These are phyloP conservation scores for Mantis religiosa DNA, from an alignment of 2,888 invertebrate species.

Conservation along the genomic window DNA sequence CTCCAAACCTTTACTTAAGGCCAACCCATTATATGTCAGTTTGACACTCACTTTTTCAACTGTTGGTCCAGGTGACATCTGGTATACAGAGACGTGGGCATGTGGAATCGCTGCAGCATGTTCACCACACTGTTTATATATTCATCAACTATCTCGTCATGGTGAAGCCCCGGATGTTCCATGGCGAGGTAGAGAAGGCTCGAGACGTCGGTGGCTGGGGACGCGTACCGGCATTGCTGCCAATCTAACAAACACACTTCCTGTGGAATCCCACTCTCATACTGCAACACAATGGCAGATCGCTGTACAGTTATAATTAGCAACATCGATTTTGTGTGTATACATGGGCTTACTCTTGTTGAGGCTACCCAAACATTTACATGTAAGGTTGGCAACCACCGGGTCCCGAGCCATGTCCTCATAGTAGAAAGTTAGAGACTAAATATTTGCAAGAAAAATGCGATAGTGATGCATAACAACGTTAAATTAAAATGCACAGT, in stretches of 20 bases:
- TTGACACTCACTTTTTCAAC: neutral
- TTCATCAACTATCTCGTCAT: neutral
- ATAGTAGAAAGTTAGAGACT: neutral
- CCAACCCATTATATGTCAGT: too few species aligned
- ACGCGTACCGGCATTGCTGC: slow-evolving; percentile 1
- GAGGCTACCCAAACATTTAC: neutral
- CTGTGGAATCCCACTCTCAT: neutral
- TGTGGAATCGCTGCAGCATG: neutral
- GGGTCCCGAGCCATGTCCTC: neutral
- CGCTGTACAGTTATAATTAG: neutral
- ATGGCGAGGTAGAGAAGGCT: neutral
- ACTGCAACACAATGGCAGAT: neutral
- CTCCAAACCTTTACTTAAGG: too few species aligned
- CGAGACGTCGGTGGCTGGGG: neutral
- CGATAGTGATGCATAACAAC: too few species aligned
- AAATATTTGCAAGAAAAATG: neutral
- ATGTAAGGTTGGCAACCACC: neutral
- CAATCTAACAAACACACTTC: neutral
- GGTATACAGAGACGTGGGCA: neutral
- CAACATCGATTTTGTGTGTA: neutral
- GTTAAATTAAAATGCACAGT: too few species aligned
- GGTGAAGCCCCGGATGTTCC: neutral
- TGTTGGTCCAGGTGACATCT: neutral
- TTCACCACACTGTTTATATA: neutral
- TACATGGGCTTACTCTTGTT: neutral